Conservation (phyloP, 2,888 invertebrate genomes). For the Caenorhabditis parvicauda region DNA sequence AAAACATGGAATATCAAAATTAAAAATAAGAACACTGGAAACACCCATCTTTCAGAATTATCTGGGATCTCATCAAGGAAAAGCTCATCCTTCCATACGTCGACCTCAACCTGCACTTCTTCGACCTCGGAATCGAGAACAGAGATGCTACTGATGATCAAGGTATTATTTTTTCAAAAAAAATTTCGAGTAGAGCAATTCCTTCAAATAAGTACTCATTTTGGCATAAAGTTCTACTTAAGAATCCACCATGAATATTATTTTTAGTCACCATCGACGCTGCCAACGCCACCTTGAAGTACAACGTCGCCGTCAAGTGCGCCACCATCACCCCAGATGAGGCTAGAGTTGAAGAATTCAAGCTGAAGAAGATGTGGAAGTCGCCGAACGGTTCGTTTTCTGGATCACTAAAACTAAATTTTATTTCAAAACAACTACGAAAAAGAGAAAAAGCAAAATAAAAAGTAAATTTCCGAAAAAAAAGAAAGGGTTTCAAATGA, state of each 20-base stretch:
- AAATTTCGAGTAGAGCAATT: not conserved
- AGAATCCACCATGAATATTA: not conserved
- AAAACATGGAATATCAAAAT: not conserved
- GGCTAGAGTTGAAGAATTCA: conserved; percentile 79
- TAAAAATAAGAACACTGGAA: not conserved
- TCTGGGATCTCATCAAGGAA: conserved; percentile 96
- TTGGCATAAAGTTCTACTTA: too few species aligned
- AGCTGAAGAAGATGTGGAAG: conserved; percentile 69
- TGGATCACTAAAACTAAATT: too few species aligned
- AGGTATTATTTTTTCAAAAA: conserved; percentile 60
- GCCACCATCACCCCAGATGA: conserved; percentile 97
- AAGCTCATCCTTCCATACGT: conserved; percentile 93
- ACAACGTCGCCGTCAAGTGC: conserved; percentile 97
- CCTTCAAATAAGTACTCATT: not conserved
- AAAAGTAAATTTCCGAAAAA: too few species aligned
- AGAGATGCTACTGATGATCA: conserved; percentile 89
- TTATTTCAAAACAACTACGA: too few species aligned
- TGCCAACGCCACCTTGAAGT: conserved; percentile 91
- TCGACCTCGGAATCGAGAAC: conserved; percentile 90
- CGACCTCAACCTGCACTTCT: conserved; percentile 88
- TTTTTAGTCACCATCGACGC: conserved; percentile 84
- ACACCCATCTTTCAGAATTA: conserved; percentile 71
- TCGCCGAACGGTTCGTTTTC: conserved; percentile 70
- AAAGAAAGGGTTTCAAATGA: too few species aligned
- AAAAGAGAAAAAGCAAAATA: too few species aligned